Evolutionary conservation across 2,888 invertebrate genomes (phyloP).

Genomic region (Oscheius sp.): DNA sequence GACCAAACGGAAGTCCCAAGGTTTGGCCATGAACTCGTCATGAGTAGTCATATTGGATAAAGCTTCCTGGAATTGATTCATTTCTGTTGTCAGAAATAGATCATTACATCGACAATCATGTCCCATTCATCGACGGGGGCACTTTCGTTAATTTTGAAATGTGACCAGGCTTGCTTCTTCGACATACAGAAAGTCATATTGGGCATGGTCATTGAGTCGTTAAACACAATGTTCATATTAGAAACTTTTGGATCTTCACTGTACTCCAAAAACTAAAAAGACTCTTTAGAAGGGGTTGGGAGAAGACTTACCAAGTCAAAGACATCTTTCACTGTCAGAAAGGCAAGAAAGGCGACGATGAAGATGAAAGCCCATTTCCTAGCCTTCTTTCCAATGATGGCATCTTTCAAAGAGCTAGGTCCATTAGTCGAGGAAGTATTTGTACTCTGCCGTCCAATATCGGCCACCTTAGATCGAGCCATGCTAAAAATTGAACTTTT

Average conservation of each 20-base stretch:
- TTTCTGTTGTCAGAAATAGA: background rate
- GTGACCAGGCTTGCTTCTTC: slow-evolving; percentile 65
- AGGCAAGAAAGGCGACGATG: slow-evolving; percentile 65
- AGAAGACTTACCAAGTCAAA: slow-evolving; percentile 55
- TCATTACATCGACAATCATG: slow-evolving; percentile 51
- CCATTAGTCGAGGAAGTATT: no score
- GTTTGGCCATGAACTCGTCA: slow-evolving; percentile 56
- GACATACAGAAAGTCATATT: slow-evolving; percentile 69
- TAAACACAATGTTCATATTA: slow-evolving; percentile 68
- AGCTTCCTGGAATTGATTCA: slow-evolving; percentile 42
- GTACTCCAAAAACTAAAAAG: slow-evolving; percentile 62
- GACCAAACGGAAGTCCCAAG: slow-evolving; percentile 65
- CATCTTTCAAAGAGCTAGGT: slow-evolving; percentile 45
- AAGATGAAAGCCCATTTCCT: slow-evolving; percentile 65
- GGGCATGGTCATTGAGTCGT: slow-evolving; percentile 68
- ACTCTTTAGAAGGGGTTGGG: background rate
- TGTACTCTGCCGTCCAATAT: slow-evolving; percentile 16
- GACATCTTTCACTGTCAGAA: slow-evolving; percentile 66
- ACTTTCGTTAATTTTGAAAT: slow-evolving; percentile 60
- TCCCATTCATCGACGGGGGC: slow-evolving; percentile 64
- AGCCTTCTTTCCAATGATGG: slow-evolving; percentile 53
- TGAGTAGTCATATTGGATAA: slow-evolving; percentile 62
- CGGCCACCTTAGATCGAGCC: slow-evolving; percentile 39
- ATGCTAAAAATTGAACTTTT: slow-evolving; percentile 35
- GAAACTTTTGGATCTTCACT: slow-evolving; percentile 64